Evolutionary conservation across 2,888 invertebrate genomes (phyloP).

Genomic region (Selenia dentaria): DNA sequence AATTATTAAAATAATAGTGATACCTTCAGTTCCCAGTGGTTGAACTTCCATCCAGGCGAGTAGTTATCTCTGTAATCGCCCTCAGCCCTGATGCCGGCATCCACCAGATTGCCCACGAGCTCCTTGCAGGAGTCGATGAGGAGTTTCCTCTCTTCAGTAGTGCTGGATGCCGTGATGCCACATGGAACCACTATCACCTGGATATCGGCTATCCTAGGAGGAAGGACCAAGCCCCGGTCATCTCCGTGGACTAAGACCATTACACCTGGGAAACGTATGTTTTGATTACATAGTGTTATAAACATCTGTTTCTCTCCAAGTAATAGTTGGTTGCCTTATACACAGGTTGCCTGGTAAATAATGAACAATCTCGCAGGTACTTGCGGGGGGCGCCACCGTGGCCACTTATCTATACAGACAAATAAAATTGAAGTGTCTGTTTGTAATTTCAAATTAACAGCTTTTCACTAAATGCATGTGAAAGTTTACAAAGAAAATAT

Average conservation of each 20-base stretch:
- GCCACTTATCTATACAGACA: too few relatives aligned
- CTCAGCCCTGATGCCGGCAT: conserved; percentile 89
- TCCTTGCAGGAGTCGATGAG: conserved; percentile 89
- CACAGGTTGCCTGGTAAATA: too few relatives aligned
- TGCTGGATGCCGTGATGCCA: conserved; percentile 94
- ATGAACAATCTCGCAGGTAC: too few relatives aligned
- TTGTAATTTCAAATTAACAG: too few relatives aligned
- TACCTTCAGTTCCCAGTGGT: conserved; percentile 98
- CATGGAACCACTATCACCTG: conserved; percentile 98
- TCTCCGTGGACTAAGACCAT: conserved; percentile 98
- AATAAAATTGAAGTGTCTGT: too few relatives aligned
- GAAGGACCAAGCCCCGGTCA: conserved; percentile 97
- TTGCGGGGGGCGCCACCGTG: too few relatives aligned
- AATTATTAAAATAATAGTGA: too few relatives aligned
- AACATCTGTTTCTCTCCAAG: too few relatives aligned
- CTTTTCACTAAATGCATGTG: too few relatives aligned
- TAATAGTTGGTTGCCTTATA: too few relatives aligned
- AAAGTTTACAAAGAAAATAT: too few relatives aligned
- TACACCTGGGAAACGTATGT: conserved; percentile 86
- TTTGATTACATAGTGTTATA: too few relatives aligned
- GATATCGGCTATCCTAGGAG: conserved; percentile 94
- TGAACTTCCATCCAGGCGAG: conserved; percentile 99
- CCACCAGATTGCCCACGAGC: conserved; percentile 86
- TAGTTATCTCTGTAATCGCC: conserved; percentile 97
- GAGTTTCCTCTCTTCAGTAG: conserved; percentile 87